Percentiles rank a stretch among this genome's conserved stretches.
These are phyloP conservation scores for Monodelphis domestica DNA, from an alignment of 2,797 vertebrate species.

Conservation along the genomic window DNA sequence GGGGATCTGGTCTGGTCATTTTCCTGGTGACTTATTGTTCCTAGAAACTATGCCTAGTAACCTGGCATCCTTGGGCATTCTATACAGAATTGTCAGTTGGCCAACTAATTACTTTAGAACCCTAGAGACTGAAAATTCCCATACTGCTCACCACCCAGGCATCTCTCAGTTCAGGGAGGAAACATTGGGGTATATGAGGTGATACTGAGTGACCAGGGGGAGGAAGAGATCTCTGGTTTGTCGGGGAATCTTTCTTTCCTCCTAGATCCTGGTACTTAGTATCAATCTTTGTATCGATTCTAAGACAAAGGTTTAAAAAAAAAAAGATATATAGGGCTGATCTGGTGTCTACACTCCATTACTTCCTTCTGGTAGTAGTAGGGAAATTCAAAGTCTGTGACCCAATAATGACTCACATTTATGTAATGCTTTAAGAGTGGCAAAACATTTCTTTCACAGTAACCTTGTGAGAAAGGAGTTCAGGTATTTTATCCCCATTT, in stretches of 20 bases:
- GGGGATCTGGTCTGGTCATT: neutral
- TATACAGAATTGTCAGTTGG: neutral
- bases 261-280: neutral
- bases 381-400: neutral
- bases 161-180: neutral
- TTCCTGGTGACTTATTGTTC: neutral
- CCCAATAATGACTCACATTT: neutral
- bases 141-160: neutral
- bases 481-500: neutral
- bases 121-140: neutral
- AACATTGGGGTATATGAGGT: neutral
- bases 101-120: neutral
- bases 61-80: neutral
- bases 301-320: no score
- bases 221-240: neutral
- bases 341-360: neutral
- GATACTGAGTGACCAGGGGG: neutral
- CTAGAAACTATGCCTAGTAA: accelerated
- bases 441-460: neutral
- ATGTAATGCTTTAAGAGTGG: neutral
- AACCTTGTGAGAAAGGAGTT: neutral
- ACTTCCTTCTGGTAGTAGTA: neutral
- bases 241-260: neutral
- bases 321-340: no score
- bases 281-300: no score